phyloP scores from a whole-genome alignment of 2,113 vertebrate species.

The Raja brachyura region DNA sequence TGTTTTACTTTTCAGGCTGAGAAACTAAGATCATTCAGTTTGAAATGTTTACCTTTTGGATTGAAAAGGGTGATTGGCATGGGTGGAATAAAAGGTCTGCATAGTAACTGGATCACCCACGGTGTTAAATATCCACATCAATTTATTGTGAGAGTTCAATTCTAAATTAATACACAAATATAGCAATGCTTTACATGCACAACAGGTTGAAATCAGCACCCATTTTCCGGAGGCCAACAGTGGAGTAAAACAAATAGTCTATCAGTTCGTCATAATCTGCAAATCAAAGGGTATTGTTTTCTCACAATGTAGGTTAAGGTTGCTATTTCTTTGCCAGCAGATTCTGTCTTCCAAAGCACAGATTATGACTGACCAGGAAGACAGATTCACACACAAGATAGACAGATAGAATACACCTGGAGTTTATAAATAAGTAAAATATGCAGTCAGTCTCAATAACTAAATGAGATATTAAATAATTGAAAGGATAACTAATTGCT shows the following conservation, averaged over 20 bases:
- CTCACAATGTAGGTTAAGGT: not conserved
- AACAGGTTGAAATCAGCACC: not conserved
- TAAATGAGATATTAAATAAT: slow-evolving; percentile 6
- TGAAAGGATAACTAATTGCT: not conserved
- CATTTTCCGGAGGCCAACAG: not conserved
- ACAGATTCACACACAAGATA: not conserved
- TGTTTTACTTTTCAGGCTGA: too few relatives aligned
- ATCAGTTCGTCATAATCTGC: not conserved
- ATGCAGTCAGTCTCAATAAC: not conserved
- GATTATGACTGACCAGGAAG: not conserved
- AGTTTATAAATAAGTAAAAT: not conserved
- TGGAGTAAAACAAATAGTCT: not conserved
- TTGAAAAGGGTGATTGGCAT: not conserved
- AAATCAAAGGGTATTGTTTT: not conserved
- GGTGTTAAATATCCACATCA: not conserved
- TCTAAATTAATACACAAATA: not conserved
- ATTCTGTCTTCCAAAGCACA: not conserved
- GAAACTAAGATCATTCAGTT: not conserved
- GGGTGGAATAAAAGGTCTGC: not conserved
- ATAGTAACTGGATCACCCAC: too few relatives aligned
- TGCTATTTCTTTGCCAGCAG: not conserved
- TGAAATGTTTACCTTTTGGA: not conserved
- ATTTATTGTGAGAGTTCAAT: not conserved
- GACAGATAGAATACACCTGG: not conserved
- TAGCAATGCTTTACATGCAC: not conserved